phyloP scores from a whole-genome alignment of 2,797 vertebrate species.

The Phyllotis vaccarum region DNA sequence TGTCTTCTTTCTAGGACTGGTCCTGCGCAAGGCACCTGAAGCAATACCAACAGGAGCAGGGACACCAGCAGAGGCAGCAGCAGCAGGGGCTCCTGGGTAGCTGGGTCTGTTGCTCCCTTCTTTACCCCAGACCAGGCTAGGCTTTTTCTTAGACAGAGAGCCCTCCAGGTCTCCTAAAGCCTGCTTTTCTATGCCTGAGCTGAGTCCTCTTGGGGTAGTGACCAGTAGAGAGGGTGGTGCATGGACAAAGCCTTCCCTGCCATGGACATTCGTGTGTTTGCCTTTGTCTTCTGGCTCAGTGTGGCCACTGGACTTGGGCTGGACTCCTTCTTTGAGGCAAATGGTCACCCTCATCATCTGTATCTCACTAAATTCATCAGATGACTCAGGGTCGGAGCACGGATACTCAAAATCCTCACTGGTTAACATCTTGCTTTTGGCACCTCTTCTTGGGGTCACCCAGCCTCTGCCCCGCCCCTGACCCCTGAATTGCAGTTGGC shows the following conservation, averaged over 20 bases:
- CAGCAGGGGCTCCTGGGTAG: too few relatives aligned
- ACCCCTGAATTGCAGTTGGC: fast-evolving
- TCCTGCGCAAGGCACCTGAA: fast-evolving
- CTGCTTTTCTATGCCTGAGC: background rate
- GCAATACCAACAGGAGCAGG: background rate
- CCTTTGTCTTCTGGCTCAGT: background rate
- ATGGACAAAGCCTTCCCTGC: background rate
- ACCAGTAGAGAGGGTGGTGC: background rate
- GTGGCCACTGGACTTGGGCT: background rate
- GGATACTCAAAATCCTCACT: fast-evolving
- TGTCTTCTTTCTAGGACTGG: background rate
- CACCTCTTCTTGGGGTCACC: background rate
- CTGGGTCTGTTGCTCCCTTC: background rate
- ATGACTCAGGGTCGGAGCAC: fast-evolving
- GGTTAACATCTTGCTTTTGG: fast-evolving
- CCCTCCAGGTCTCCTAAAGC: background rate
- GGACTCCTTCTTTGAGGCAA: background rate
- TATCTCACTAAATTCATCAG: background rate
- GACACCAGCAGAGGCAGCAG: background rate
- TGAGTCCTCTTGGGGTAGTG: background rate
- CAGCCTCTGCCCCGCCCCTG: fast-evolving
- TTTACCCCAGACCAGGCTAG: background rate
- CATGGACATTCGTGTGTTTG: fast-evolving
- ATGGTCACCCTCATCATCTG: background rate
- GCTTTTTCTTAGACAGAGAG: background rate